These are phyloP conservation scores for Junonia oenone DNA, from an alignment of 2,888 invertebrate genomes.

Conservation along the genomic window DNA sequence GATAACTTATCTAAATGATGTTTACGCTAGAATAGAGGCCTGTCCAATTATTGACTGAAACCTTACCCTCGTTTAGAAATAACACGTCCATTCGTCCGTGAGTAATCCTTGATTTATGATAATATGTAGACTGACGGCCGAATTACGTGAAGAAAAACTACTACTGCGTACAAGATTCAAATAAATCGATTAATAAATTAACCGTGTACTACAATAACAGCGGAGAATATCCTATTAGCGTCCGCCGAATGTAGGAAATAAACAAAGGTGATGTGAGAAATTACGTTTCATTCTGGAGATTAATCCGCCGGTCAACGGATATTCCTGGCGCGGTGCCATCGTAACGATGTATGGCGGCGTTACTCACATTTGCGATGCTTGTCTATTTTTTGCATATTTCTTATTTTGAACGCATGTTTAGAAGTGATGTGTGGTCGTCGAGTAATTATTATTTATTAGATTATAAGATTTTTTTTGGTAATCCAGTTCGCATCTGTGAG, in stretches of 20 bases:
- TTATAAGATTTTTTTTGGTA: background rate
- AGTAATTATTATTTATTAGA: slow-evolving; percentile 1
- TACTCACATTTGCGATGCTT: slow-evolving; percentile 12
- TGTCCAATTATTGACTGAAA: slow-evolving; percentile 6
- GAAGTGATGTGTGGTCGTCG: background rate
- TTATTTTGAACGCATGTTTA: slow-evolving; percentile 10
- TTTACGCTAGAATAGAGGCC: background rate
- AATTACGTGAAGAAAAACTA: background rate
- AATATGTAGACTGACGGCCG: background rate
- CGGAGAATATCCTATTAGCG: background rate
- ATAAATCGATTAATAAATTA: background rate
- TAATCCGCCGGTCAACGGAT: slow-evolving; percentile 24
- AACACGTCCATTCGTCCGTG: background rate
- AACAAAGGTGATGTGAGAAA: slow-evolving; percentile 21
- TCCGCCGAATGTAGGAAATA: slow-evolving; percentile 9
- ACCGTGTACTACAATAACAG: background rate
- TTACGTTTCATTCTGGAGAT: slow-evolving; percentile 20
- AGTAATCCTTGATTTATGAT: background rate
- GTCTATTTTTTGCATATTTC: slow-evolving; percentile 19
- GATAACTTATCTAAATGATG: slow-evolving; percentile 11
- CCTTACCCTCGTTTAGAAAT: background rate
- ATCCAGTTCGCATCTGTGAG: background rate
- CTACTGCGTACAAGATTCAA: background rate
- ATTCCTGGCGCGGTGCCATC: slow-evolving; percentile 27
- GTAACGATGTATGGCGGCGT: slow-evolving; percentile 14